Evolutionary conservation across 2,113 vertebrate species (phyloP).

Genomic region (Stercorarius parasiticus): DNA sequence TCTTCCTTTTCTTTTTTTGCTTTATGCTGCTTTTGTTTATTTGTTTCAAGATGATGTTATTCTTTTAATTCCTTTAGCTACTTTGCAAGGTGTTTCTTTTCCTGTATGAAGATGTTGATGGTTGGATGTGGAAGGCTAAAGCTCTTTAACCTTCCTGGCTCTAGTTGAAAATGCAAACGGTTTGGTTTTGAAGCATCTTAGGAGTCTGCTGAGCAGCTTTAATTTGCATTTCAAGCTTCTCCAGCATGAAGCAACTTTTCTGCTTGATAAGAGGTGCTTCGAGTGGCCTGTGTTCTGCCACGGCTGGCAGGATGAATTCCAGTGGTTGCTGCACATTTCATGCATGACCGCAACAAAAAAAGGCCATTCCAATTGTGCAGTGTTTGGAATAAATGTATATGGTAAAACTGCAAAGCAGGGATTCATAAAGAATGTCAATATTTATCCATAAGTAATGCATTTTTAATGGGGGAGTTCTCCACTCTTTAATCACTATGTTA

Average conservation of each 20-base stretch:
- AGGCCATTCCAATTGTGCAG: neutral
- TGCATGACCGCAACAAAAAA: neutral
- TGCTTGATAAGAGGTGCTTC: neutral
- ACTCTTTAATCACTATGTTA: neutral
- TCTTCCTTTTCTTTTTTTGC: neutral
- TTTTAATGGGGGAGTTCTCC: neutral
- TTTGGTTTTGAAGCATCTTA: neutral
- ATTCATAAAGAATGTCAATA: neutral
- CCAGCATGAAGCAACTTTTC: neutral
- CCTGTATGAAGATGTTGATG: neutral
- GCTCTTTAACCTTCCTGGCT: neutral
- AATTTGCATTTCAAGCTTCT: conserved; percentile 20
- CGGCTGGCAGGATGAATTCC: conserved; percentile 3
- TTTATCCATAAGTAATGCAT: neutral
- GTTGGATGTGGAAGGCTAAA: neutral
- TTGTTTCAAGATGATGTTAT: neutral
- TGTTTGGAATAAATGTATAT: neutral
- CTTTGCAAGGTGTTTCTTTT: neutral
- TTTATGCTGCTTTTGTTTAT: neutral
- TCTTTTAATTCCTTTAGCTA: neutral
- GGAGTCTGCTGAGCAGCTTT: neutral
- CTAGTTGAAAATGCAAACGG: neutral
- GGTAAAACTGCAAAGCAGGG: neutral
- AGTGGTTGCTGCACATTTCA: neutral
- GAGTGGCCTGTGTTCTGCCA: neutral